Conservation (phyloP, 2,888 invertebrate species). For the Phortica magna region DNA sequence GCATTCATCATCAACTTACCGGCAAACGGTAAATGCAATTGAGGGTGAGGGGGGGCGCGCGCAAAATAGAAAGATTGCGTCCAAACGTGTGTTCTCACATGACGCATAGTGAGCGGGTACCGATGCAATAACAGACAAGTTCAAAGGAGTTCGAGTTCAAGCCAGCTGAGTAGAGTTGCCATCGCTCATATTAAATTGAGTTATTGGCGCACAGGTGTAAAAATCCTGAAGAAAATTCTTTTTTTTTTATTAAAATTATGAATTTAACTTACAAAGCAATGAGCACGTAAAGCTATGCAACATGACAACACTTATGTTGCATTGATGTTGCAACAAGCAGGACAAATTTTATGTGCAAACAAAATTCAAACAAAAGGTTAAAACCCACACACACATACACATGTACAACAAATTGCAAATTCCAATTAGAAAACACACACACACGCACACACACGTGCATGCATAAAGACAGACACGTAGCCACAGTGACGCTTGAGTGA, state of each 20-base stretch:
- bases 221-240: neutral
- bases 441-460: neutral
- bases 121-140: neutral
- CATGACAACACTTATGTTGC: neutral
- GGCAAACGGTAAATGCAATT: neutral
- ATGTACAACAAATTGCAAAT: slow-evolving; percentile 13
- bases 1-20: neutral
- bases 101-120: neutral
- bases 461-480: neutral
- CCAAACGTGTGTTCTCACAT: neutral
- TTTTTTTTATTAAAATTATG: neutral
- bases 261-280: slow-evolving; percentile 6
- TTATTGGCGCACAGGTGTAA: neutral
- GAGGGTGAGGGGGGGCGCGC: too few species aligned
- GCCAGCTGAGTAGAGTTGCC: neutral
- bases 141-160: neutral
- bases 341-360: neutral
- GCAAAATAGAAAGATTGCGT: neutral
- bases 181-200: neutral
- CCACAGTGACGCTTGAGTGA: neutral
- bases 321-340: neutral
- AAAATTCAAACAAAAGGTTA: neutral
- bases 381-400: neutral
- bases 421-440: neutral
- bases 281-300: neutral